These are phyloP conservation scores for Nemoura dubitans DNA, from an alignment of 2,888 invertebrate species.

Conservation along the genomic window DNA sequence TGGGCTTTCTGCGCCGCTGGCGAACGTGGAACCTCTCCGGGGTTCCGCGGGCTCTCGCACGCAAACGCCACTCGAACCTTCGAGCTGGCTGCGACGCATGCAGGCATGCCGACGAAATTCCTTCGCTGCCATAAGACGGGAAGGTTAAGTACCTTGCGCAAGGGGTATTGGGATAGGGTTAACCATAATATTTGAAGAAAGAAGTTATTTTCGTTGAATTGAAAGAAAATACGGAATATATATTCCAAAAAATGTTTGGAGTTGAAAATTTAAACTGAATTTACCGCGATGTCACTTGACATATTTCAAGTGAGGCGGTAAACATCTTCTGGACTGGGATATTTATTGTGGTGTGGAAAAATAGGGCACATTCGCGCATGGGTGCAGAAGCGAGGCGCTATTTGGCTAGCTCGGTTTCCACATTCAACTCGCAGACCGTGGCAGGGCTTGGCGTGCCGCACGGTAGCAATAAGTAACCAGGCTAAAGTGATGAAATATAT, in stretches of 20 bases:
- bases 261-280: background rate
- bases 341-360: background rate
- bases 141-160: slow-evolving; percentile 9
- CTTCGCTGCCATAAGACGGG: background rate
- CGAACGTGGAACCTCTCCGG: background rate
- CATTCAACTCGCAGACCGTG: background rate
- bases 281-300: background rate
- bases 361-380: background rate
- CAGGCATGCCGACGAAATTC: slow-evolving; percentile 1
- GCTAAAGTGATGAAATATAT: background rate
- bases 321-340: background rate
- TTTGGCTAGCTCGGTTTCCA: background rate
- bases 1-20: slow-evolving; percentile 2
- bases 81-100: background rate
- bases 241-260: background rate
- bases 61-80: background rate
- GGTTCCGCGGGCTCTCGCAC: background rate
- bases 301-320: background rate
- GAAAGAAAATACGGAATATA: background rate
- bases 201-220: slow-evolving; percentile 21
- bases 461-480: background rate
- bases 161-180: background rate
- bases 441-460: background rate
- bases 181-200: slow-evolving; percentile 16
- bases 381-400: background rate